Base-by-base conservation (phyloP, 2,797 vertebrate species). In the Gadopsis marmoratus region DNA sequence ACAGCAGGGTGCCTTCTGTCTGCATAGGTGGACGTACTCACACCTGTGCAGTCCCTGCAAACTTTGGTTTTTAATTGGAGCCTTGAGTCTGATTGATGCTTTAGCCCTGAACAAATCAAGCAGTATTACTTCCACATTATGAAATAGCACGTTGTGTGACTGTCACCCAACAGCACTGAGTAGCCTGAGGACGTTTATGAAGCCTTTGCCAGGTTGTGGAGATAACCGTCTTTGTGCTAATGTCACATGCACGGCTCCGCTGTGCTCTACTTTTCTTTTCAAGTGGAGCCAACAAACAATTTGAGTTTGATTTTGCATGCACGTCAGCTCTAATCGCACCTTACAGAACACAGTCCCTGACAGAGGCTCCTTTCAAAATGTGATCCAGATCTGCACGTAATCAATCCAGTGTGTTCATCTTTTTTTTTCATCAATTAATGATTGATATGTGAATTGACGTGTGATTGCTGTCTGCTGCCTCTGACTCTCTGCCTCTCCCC, bases 381-480 rank as follows among this genome's bases (percentile, higher is more conserved):
- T 11, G 29, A 85, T 85, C 71, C 56, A 58, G 67, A 81, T 82
- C 76, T 76, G 73, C 69, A 12, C 63, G 72, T 82, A 74, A 86
- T 89, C 78, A 79, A 84, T 79, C 85, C 74, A 66, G 9, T 21
- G 43, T 29, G 47, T 83, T 81, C 1, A 51, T 82, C 84, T 45
- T 43, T 47, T 47, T 45, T 43, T 47, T 47, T 84, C 51, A 37
- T 71, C 84, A 78, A 80, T 71, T 47, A 80, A 37, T 87, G 90
- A 90, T 45, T 88, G 87, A 90, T 89, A 87, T 86, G 66, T 75
- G 87, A 87, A 82, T 51, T 87, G 88, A 85, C 70, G 33, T 72
- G 71, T 73, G 74, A 89, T 86, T 87, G 68, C 79, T 86, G 86
- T 86, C 78, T 78, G 71, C 87, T 76, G 84, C 78, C 83, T 74